Base-by-base conservation (phyloP, 2,797 vertebrate species). In the Notoglanidium macrostoma region DNA sequence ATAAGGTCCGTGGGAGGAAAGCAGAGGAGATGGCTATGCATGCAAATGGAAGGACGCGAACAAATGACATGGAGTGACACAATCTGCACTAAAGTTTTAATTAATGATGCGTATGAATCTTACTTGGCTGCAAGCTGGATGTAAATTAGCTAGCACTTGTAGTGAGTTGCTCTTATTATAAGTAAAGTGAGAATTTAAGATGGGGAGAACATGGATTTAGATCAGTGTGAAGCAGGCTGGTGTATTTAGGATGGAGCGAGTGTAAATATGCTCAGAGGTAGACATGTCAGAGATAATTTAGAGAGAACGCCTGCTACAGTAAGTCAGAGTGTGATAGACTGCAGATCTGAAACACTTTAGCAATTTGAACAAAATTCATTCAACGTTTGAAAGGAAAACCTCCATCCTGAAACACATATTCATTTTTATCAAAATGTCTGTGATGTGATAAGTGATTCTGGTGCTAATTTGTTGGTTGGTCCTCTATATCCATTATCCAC, bases 11-110 rank as follows among this genome's bases (percentile, higher is more conserved):
- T 44, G n/a, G 55, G 44, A 51, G 51, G 51, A 49, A 57, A 70
- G 26, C 1, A 21, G 51, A 78, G 46, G 80, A 83, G 44, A 65
- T 19, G n/a, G 29, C 35, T 49, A 26, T n/a, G 35, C 51, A 67
- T 46, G 21, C 79, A 76, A 61, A 84, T 49, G 21, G 44, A 29
- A 76, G 61, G 32, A n/a, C 8, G 23, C 11, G 2, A 61, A 57
- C 68, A 54, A 76, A n/a, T 74, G 57, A 82, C 63, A 80, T 44
- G 7, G 10, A 59, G 67, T 70, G 44, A 46, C 35, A 81, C 35
- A 70, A 15, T 59, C 5, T 21, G 65, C 19, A 21, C 11, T 6
- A 35, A 63, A 35, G 46, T 63, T 82, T 87, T 21, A 61, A 73
- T 73, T 72, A 82, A 49, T 3, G 2, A 54, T 68, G 8, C 7